Evolutionary conservation across 2,113 vertebrate genomes (phyloP), one percentile per base, ranked within the genome.

Genomic region (Euleptes europaea): DNA sequence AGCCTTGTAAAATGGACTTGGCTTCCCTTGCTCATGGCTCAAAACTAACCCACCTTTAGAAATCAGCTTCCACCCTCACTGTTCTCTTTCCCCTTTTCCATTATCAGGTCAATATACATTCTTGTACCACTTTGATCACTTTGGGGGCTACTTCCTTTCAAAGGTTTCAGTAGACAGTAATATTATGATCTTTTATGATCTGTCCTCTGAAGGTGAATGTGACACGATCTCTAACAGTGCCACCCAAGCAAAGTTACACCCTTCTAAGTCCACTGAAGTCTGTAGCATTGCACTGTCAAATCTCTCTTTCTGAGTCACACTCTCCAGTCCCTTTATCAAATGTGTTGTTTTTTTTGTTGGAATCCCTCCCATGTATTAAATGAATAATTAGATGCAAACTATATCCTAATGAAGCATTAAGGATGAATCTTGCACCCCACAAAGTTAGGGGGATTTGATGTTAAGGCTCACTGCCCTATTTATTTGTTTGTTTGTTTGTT

Each of bases 61-160:
- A 84, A 0, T 0, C 31, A 67, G 84, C 28, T 82, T 83, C 40
- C 69, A 54, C 38, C 80, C 14, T 40, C 74, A 70, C n/a, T 14
- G n/a, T 42, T 1, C 0, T 51, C 11, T 82, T 82, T 67, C 42
- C 78, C 82, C 84, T 82, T 78, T 67, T 86, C 1, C 1, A 19
- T 1, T 78, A 80, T 69, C 28, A 69, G 54, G 69, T 9, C 0
- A 73, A 31, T 51, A 33, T 9, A 67, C 0, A 0, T 73, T 57
- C 65, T 87, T 83, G 78, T 82, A 38, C 51, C 31, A 72, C 28
- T 66, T 60, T 77, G 38, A 60, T 88, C 40, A 10, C 42, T 81
- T 81, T 76, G n/a, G 11, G 49, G 19, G 44, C 23, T 54, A 40
- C 51, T 86, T 85, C 40, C 51, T 49, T 57, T 80, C 40, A 31